Evolutionary conservation across 2,797 vertebrate genomes (phyloP), one percentile per base, ranked within the genome.

Genomic region (Myotis planiceps): DNA sequence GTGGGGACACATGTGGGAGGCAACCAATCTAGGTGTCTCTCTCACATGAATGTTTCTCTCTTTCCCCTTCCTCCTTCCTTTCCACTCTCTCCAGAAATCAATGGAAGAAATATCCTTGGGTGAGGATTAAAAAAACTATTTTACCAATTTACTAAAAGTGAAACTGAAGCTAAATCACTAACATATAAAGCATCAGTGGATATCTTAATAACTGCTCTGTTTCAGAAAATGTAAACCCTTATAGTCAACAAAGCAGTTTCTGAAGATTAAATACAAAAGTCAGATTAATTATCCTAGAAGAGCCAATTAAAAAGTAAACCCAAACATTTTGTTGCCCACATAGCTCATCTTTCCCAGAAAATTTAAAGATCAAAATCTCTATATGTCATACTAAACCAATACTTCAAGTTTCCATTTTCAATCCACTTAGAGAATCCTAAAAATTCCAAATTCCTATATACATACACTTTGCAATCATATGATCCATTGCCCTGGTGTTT

Each of bases 231-330:
- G 32, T 47, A 76, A 63, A 66, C 89, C n/a, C 5, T 47, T 74
- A 45, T 1, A 81, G 4, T 37, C 29, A 47, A 76, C 7, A 69
- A 49, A 88, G 69, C 3, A 78, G 65, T 58, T 84, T 86, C 49
- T 90, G 47, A 95, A 85, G 85, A 78, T 84, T 51, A 95, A 95
- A 72, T 79, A 23, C n/a, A 75, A 95, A 83, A 9, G 21, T 42
- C 23, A 27, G 23, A 66, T 75, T 55, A 69, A 63, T 82, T 93
- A 72, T 69, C 68, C 21, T 39, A 92, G 76, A 60, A 89, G 81
- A 83, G 13, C 10, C 76, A 80, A 92, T 55, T 90, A 63, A 92
- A 93, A 80, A 74, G 14, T 42, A 92, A 93, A 93, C 85, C 9
- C n/a, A 83, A 95, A 80, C 0, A 90, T 78, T 68, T 76, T 88